Evolutionary conservation across 1,140 invertebrate genomes (phyloP), one percentile per base, ranked within the genome.

Genomic region (Zaprionus ghesquierei): DNA sequence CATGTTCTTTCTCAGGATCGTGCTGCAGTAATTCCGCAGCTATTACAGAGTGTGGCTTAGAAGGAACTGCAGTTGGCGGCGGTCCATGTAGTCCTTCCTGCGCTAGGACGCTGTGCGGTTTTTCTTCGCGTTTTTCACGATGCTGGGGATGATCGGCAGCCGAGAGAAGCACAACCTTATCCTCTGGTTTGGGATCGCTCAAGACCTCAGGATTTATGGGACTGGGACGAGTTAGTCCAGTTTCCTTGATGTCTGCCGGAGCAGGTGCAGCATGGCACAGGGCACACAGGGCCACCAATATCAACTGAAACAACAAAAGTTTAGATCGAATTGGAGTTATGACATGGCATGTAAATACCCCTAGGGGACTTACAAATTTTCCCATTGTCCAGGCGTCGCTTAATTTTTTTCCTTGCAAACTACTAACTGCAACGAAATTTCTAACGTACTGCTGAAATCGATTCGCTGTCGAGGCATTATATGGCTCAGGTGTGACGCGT

Each of bases 181-280:
- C 68, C 3, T 41, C 29, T 4, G 80, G 80, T 25, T 77, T 79
- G 4, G 80, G 80, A 35, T 84, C 80, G 18, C 65, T 76, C 12
- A 77, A 12, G 1, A 84, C 76, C 59, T 56, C 80, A 2, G 80
- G 80, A 61, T 54, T 68, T 15, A 84, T 84, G 27, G 80, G 80
- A 51, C 80, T 82, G 33, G 56, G 79, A 33, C 75, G 72, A 4
- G 31, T 18, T 1, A 81, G 56, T 9, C 22, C 31, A 38, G 2
- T 1, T 27, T 70, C 55, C 54, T 66, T 75, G 25, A 54, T 22
- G 8, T 69, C 46, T 1, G 55, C 41, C 18, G 54, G 20, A 15
- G 54, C 9, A 4, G 84, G 85, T 22, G 84, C 84, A 8, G 84
- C 73, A 9, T 56, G 54, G 46, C 66, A 64, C 23, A 66, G 38